Conservation (phyloP, 2,888 invertebrate species). For the Colostygia pectinataria region DNA sequence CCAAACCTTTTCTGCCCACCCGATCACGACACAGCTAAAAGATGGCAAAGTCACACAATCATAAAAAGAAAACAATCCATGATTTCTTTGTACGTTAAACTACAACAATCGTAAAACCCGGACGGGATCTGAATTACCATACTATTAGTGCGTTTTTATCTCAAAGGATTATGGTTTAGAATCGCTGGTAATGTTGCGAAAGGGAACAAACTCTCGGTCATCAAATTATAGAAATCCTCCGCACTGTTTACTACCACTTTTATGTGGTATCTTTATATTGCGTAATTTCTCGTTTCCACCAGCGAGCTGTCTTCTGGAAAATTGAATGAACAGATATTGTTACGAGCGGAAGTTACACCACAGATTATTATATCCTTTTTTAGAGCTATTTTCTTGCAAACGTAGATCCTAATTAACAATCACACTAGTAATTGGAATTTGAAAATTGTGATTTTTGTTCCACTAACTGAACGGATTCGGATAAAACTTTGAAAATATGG, state of each 20-base stretch:
- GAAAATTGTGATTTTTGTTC: too few species aligned
- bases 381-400: too few species aligned
- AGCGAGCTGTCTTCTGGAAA: constrained; percentile 15
- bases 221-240: constrained; percentile 30
- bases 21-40: constrained; percentile 3
- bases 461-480: too few species aligned
- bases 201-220: constrained; percentile 16
- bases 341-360: constrained; percentile 10
- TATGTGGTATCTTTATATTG: constrained; percentile 17
- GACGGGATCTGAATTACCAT: constrained; percentile 15
- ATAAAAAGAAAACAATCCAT: constrained; percentile 20
- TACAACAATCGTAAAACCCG: constrained; percentile 16
- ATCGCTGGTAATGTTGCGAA: background rate
- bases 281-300: constrained; percentile 11
- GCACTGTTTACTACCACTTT: constrained; percentile 30
- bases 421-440: too few species aligned
- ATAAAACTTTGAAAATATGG: too few species aligned
- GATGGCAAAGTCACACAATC: constrained; percentile 9
- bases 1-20: background rate
- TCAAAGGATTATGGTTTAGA: constrained; percentile 8
- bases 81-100: constrained; percentile 9
- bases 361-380: background rate
- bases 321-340: constrained; percentile 9
- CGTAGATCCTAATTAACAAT: too few species aligned
- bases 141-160: constrained; percentile 4